Evolutionary conservation across 1,140 invertebrate genomes (phyloP).

Genomic region (Megathymus violae): DNA sequence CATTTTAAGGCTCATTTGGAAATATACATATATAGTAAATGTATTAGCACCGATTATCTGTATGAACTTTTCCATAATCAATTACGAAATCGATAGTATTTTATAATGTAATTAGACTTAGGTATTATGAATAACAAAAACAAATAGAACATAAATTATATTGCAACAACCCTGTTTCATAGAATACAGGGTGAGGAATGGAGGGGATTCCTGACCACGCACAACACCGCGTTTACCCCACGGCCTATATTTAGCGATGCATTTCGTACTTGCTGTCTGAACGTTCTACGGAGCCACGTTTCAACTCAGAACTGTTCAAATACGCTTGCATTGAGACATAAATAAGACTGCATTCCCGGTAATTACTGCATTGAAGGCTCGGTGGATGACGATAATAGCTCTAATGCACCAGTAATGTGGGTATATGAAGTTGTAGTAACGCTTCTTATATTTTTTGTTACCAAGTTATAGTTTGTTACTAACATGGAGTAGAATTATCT

Average conservation of each 20-base stretch:
- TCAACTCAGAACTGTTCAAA: conserved; percentile 32
- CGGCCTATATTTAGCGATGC: conserved; percentile 79
- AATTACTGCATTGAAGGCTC: conserved; percentile 27
- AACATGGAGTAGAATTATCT: background rate
- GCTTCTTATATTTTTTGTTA: conserved; percentile 12
- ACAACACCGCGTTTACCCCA: conserved; percentile 63
- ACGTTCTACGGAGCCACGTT: conserved; percentile 46
- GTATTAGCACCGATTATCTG: no score
- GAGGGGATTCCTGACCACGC: conserved; percentile 71
- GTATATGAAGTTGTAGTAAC: conserved; percentile 26
- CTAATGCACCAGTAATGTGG: conserved; percentile 19
- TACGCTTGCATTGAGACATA: conserved; percentile 30
- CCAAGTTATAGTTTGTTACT: background rate
- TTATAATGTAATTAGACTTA: no score
- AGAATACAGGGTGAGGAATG: conserved; percentile 31
- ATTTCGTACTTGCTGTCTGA: conserved; percentile 64
- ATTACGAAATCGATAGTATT: no score
- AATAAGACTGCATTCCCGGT: conserved; percentile 32
- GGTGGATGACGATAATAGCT: conserved; percentile 20
- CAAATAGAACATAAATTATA: no score
- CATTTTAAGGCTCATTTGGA: no score
- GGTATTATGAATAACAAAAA: no score
- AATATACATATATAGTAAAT: no score
- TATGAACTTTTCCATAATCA: no score
- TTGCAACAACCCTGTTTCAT: conserved; percentile 42